A percentile compares a stretch with the other conserved stretches of the same genome.
Conservation (phyloP, 37 sponge, comb jelly and placozoan species). For the Dysidea cf. avara region DNA sequence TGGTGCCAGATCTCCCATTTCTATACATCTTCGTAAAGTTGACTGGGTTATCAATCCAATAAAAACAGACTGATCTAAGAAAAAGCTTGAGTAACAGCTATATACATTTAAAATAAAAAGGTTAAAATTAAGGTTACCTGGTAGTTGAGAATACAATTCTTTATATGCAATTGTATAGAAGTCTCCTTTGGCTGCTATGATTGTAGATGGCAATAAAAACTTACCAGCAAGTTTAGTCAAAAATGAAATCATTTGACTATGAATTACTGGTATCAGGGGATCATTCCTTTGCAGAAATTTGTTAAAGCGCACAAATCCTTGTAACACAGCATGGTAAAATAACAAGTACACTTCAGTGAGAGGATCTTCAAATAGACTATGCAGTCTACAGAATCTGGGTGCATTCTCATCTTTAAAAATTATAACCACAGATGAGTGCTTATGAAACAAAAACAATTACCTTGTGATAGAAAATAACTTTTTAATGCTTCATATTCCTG, state of each 20-base stretch:
- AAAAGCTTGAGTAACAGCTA: not conserved
- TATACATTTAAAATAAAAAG: not conserved
- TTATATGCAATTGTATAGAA: not conserved
- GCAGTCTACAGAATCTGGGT: constrained; percentile 18
- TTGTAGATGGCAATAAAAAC: constrained; percentile 18
- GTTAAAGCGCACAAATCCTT: constrained; percentile 18
- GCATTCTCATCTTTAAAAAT: constrained; percentile 5
- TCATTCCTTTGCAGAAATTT: constrained; percentile 43
- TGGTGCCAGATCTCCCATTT: not conserved
- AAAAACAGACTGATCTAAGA: constrained; percentile 20
- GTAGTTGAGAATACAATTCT: constrained; percentile 10
- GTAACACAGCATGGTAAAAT: constrained; percentile 34
- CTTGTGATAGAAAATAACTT: constrained; percentile 35
- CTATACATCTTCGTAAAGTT: not conserved
- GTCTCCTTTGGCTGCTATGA: constrained; percentile 19
- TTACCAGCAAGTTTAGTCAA: constrained; percentile 37
- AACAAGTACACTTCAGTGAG: constrained; percentile 43
- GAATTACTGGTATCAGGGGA: constrained; percentile 26
- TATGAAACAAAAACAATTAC: constrained; percentile 4
- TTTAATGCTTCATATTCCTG: constrained; percentile 40
- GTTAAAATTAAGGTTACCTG: constrained; percentile 8
- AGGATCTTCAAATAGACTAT: not conserved
- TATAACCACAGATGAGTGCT: not conserved
- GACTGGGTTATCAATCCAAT: constrained; percentile 10
- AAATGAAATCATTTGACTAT: constrained; percentile 19